Evolutionary conservation across 53 echinoderm and acorn worm species (phyloP).

Genomic region (Echinarachnius parma): DNA sequence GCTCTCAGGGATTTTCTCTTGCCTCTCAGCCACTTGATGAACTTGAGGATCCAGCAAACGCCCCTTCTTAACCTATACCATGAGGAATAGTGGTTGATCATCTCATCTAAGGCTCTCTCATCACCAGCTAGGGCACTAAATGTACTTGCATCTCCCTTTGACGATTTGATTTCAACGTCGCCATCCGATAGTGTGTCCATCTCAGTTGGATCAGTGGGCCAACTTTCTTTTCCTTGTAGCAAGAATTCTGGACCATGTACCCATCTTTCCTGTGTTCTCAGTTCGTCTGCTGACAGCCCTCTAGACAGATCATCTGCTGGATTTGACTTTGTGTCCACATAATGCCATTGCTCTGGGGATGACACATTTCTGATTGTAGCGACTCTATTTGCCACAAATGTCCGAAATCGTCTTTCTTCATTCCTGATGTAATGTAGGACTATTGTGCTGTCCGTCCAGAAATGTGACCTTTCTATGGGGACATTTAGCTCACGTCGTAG

Average conservation of each 20-base stretch:
- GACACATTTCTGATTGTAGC: conserved; percentile 30
- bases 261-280: conserved; percentile 45
- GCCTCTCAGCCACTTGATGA: conserved; percentile 32
- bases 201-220: conserved; percentile 34
- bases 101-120: background rate
- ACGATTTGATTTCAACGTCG: conserved; percentile 37
- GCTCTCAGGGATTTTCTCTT: conserved; percentile 1
- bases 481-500: conserved; percentile 43
- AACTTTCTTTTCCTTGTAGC: conserved; percentile 23
- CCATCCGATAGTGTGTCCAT: background rate
- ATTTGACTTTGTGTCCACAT: conserved; percentile 52
- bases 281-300: conserved; percentile 52
- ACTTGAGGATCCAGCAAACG: conserved; percentile 17
- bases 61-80: conserved; percentile 31
- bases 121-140: background rate
- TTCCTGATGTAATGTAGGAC: conserved; percentile 49
- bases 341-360: conserved; percentile 45
- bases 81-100: conserved; percentile 38
- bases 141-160: conserved; percentile 22
- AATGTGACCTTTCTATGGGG: conserved; percentile 26
- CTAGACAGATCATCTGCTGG: conserved; percentile 75
- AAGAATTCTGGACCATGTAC: conserved; percentile 59
- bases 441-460: conserved; percentile 53
- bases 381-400: conserved; percentile 65
- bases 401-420: conserved; percentile 42